A percentile compares a stretch with the other conserved stretches of the same genome.
Evolutionary conservation across 2,113 vertebrate species (phyloP).

Genomic region (Ophthalmolycus amberensis): DNA sequence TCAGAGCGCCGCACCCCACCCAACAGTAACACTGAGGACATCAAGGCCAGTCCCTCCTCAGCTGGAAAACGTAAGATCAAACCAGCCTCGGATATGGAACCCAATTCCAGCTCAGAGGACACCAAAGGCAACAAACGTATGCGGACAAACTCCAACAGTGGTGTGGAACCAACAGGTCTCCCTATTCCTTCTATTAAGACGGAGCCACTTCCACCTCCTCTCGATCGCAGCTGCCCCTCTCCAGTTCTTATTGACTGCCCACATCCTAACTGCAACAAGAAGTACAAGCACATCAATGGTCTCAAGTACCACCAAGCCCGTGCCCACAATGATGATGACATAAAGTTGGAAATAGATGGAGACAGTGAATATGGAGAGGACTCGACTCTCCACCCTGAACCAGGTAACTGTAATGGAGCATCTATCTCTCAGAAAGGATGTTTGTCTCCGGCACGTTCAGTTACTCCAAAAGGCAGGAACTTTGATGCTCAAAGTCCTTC

Average conservation of each 20-base stretch:
- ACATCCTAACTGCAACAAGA: conserved; percentile 99
- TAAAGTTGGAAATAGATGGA: conserved; percentile 93
- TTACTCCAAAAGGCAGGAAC: conserved; percentile 94
- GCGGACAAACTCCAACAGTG: conserved; percentile 91
- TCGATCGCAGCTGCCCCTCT: conserved; percentile 94
- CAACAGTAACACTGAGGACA: conserved; percentile 88
- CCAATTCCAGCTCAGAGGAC: conserved; percentile 99
- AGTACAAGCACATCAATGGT: conserved; percentile 99
- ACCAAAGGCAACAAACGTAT: conserved; percentile 98
- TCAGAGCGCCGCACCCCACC: conserved; percentile 93
- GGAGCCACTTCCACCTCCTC: conserved; percentile 85
- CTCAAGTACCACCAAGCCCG: conserved; percentile 99
- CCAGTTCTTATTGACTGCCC: conserved; percentile 98
- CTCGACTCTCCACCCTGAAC: conserved; percentile 88
- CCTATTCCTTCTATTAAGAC: conserved; percentile 86
- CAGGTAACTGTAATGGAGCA: conserved; percentile 92
- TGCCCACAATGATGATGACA: conserved; percentile 94
- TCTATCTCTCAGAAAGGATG: conserved; percentile 91
- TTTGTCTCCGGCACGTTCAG: conserved; percentile 93
- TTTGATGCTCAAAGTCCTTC: conserved; percentile 95
- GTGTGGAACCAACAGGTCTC: conserved; percentile 71
- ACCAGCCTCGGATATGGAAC: conserved; percentile 95
- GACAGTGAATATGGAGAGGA: conserved; percentile 97
- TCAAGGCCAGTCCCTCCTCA: conserved; percentile 96
- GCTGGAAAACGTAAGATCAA: conserved; percentile 95